Conservation (phyloP, 2,888 invertebrate genomes). For the Rhaphigaster nebulosa region DNA sequence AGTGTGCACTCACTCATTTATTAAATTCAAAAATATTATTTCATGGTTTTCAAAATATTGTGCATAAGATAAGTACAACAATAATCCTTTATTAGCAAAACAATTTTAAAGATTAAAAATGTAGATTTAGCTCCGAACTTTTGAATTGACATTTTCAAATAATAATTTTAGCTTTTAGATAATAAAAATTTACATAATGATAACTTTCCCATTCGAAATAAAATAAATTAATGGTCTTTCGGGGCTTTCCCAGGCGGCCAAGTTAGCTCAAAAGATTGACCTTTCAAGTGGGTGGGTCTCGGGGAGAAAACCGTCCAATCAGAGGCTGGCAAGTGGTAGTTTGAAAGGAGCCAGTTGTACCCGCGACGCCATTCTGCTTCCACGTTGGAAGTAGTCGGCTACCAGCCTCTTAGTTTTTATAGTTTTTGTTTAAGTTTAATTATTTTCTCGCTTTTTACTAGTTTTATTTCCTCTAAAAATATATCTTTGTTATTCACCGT, state of each 20-base stretch:
- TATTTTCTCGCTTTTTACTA: constrained; percentile 4
- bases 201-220: not conserved
- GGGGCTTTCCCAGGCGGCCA: not conserved
- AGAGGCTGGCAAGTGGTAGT: constrained; percentile 54
- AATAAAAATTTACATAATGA: not conserved
- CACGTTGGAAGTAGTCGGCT: constrained; percentile 55
- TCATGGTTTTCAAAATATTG: not conserved
- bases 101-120: not conserved
- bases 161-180: not conserved
- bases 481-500: constrained; percentile 11
- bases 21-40: not conserved
- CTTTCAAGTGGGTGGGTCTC: constrained; percentile 56
- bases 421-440: constrained; percentile 37
- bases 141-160: not conserved
- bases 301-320: constrained; percentile 44
- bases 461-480: constrained; percentile 30
- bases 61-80: not conserved
- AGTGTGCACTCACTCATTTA: not conserved
- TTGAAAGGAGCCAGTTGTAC: constrained; percentile 53
- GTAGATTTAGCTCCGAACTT: not conserved
- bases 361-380: constrained; percentile 54
- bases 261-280: constrained; percentile 46
- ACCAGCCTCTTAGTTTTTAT: constrained; percentile 16
- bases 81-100: not conserved
- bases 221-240: not conserved